Percentiles rank a stretch among this genome's conserved stretches.
Conservation (phyloP, 2,113 vertebrate genomes). For the Aegithalos caudatus region DNA sequence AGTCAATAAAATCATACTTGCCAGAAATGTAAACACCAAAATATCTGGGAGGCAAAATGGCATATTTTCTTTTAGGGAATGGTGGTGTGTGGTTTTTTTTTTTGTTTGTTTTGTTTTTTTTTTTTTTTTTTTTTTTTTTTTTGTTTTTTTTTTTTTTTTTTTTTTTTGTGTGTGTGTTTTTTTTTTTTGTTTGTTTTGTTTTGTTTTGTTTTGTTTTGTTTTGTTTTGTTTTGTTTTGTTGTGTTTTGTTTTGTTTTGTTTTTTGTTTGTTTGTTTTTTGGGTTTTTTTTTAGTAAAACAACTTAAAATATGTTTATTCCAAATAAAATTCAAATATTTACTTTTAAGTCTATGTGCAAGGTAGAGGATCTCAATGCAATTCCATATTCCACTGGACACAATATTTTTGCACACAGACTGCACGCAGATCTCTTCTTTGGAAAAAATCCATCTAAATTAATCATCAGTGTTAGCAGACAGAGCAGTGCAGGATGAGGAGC, state of each 20-base stretch:
- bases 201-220: no score
- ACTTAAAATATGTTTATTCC: neutral
- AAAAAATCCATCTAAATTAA: neutral
- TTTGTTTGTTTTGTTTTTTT: no score
- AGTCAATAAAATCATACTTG: neutral
- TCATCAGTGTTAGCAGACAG: neutral
- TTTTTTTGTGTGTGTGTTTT: no score
- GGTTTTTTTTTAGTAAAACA: neutral
- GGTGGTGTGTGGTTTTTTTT: no score
- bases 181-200: no score
- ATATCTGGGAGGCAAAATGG: neutral
- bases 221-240: no score
- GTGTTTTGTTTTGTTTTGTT: no score
- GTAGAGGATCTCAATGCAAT: neutral
- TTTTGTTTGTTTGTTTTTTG: no score
- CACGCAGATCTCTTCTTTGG: neutral
- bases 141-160: no score
- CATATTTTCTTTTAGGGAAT: neutral
- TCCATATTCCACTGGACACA: neutral
- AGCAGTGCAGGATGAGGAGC: neutral
- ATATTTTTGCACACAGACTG: neutral
- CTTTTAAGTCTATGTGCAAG: neutral
- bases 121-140: no score
- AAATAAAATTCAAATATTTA: neutral
- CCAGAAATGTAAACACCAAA: neutral